phyloP scores from a whole-genome alignment of 2,113 vertebrate species.

The Barbus barbus region DNA sequence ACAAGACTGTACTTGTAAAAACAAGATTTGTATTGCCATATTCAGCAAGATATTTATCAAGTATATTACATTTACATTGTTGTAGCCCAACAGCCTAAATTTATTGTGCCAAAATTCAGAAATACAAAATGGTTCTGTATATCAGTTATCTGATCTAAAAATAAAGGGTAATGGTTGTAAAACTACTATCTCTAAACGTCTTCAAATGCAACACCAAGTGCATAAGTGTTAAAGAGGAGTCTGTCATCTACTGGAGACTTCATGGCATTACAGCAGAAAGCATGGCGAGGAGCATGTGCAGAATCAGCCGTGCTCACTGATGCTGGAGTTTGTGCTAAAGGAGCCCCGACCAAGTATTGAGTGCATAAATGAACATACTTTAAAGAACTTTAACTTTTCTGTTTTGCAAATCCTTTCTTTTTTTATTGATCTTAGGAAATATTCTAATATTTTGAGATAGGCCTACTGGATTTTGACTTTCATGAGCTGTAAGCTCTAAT shows the following conservation, averaged over 20 bases:
- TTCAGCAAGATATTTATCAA: neutral
- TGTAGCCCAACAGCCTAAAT: neutral
- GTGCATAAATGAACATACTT: too few relatives aligned
- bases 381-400: too few relatives aligned
- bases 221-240: neutral
- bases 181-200: neutral
- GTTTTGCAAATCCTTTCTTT: too few relatives aligned
- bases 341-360: too few relatives aligned
- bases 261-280: constrained; percentile 54
- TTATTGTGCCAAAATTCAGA: neutral
- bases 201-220: neutral
- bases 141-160: neutral
- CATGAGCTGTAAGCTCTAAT: too few relatives aligned
- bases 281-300: neutral
- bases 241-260: constrained; percentile 58
- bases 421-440: too few relatives aligned
- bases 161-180: neutral
- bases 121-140: neutral
- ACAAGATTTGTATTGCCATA: too few relatives aligned
- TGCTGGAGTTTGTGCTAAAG: too few relatives aligned
- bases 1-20: too few relatives aligned
- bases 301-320: too few relatives aligned
- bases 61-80: neutral
- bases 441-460: too few relatives aligned
- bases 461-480: too few relatives aligned